phyloP scores from a whole-genome alignment of 2,888 invertebrate genomes.

The Rhingia campestris region DNA sequence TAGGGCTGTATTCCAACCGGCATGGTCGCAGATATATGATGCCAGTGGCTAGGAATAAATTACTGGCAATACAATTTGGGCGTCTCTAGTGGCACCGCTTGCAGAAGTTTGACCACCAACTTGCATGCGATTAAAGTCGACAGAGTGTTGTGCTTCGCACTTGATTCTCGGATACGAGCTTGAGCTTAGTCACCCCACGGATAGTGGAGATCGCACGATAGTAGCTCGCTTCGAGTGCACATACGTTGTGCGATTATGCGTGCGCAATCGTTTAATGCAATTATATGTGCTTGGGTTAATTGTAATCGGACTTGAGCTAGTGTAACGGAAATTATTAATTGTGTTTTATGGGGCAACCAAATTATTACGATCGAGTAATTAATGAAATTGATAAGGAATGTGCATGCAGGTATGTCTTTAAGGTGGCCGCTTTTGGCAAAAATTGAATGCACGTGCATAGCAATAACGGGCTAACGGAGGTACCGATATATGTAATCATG shows the following conservation, averaged over 20 bases:
- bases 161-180: conserved; percentile 30
- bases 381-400: background rate
- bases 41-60: conserved; percentile 70
- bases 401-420: background rate
- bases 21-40: conserved; percentile 32
- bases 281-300: conserved; percentile 34
- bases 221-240: conserved; percentile 7
- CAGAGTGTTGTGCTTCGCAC: conserved; percentile 25
- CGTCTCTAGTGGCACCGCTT: conserved; percentile 55
- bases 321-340: conserved; percentile 60
- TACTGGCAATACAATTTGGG: conserved; percentile 66
- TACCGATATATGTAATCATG: no score
- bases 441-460: no score
- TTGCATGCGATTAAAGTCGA: conserved; percentile 13
- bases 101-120: conserved; percentile 44
- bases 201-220: background rate
- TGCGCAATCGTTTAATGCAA: conserved; percentile 47
- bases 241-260: conserved; percentile 31
- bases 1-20: conserved; percentile 48
- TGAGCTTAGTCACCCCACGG: conserved; percentile 50
- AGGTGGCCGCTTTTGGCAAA: background rate
- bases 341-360: conserved; percentile 16
- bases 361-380: background rate
- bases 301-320: conserved; percentile 22
- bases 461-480: no score